phyloP scores from a whole-genome alignment of 2,797 vertebrate genomes.

The Danionella dracula region DNA sequence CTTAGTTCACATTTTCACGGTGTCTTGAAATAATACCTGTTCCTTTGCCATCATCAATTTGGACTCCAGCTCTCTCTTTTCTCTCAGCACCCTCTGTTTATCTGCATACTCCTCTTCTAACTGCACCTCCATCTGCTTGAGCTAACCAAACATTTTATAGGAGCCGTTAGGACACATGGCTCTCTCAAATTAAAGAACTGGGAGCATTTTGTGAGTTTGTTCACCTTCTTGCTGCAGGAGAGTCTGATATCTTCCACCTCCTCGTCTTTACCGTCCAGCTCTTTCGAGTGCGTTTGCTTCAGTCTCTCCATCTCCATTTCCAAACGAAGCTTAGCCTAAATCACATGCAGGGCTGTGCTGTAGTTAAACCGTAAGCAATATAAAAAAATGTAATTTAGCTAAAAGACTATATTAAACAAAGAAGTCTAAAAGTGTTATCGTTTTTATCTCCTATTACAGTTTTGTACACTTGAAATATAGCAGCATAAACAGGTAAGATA shows the following conservation, averaged over 20 bases:
- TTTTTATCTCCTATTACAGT: too few species aligned
- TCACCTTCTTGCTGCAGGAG: constrained; percentile 95
- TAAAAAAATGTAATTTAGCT: too few species aligned
- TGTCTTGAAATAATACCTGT: constrained; percentile 71
- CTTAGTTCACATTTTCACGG: too few species aligned
- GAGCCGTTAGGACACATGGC: constrained; percentile 2
- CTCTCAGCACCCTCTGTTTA: constrained; percentile 92
- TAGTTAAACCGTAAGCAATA: too few species aligned
- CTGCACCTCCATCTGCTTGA: constrained; percentile 96
- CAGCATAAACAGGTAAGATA: too few species aligned
- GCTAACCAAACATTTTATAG: constrained; percentile 56
- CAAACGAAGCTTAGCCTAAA: constrained; percentile 86
- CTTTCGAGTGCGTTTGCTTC: constrained; percentile 91
- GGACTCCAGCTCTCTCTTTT: constrained; percentile 88
- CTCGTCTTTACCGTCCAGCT: constrained; percentile 91
- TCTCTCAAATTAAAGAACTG: not conserved
- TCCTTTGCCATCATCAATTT: constrained; percentile 82
- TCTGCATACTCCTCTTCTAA: constrained; percentile 95
- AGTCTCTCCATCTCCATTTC: constrained; percentile 97
- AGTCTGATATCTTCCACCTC: constrained; percentile 94
- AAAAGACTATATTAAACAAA: too few species aligned
- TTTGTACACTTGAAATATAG: too few species aligned
- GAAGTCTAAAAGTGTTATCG: too few species aligned
- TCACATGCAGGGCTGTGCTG: too few species aligned
- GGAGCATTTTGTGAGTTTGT: not conserved